Evolutionary conservation across 2,888 invertebrate species (phyloP).

Genomic region (Apodemia mormo): DNA sequence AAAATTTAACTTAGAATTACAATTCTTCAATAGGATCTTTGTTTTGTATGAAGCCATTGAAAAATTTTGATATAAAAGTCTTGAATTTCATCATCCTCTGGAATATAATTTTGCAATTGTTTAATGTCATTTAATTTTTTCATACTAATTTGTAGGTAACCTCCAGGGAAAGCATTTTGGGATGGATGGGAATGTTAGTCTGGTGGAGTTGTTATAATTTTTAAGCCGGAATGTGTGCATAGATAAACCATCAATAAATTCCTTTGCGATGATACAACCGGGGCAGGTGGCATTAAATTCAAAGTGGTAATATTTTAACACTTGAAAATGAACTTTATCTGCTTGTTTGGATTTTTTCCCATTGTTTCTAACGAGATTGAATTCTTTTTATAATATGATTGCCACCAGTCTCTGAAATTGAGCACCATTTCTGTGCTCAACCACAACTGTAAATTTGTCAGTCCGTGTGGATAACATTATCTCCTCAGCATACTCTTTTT

Average conservation of each 20-base stretch:
- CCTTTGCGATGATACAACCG: constrained; percentile 12
- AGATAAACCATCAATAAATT: background rate
- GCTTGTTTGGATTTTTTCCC: constrained; percentile 20
- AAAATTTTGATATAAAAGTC: background rate
- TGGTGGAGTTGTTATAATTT: constrained; percentile 4
- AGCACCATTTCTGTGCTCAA: constrained; percentile 1
- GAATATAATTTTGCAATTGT: constrained; percentile 5
- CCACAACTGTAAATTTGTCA: background rate
- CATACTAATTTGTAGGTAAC: background rate
- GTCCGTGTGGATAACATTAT: background rate
- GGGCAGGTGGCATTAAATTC: constrained; percentile 7
- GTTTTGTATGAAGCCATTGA: background rate
- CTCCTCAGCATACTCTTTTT: background rate
- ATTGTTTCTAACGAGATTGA: constrained; percentile 15
- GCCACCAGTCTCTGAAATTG: background rate
- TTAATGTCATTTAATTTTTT: constrained; percentile 4
- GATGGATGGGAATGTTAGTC: constrained; percentile 1
- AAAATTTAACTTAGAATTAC: constrained; percentile 1
- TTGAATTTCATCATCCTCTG: background rate
- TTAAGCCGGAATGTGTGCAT: background rate
- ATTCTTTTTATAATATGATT: constrained; percentile 16
- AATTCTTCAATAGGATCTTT: background rate
- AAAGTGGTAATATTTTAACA: constrained; percentile 12
- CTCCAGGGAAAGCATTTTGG: constrained; percentile 5
- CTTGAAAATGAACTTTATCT: constrained; percentile 14